Evolutionary conservation across 2,888 invertebrate genomes (phyloP).

Genomic region (Nemapogon koenigi): DNA sequence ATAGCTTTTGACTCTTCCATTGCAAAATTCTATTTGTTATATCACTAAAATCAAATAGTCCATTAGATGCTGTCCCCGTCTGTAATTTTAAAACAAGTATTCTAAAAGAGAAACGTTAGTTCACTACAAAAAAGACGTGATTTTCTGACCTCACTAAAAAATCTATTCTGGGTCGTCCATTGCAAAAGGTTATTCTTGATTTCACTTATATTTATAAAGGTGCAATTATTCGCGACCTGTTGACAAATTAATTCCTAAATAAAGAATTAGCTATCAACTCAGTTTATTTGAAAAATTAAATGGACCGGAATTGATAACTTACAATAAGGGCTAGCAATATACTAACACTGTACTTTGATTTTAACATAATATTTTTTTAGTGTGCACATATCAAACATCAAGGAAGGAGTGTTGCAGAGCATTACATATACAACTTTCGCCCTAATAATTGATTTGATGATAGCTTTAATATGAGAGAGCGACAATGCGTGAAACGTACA

Average conservation of each 20-base stretch:
- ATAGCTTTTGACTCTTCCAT: slow-evolving; percentile 55
- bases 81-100: too few species aligned
- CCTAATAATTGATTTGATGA: slow-evolving; percentile 3
- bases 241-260: slow-evolving; percentile 15
- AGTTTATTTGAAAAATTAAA: too few species aligned
- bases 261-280: not conserved
- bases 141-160: slow-evolving; percentile 47
- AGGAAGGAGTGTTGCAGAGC: slow-evolving; percentile 1
- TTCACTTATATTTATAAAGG: slow-evolving; percentile 44
- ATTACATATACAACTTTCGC: slow-evolving; percentile 3
- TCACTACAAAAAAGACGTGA: not conserved
- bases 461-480: too few species aligned
- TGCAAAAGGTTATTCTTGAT: slow-evolving; percentile 44
- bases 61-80: slow-evolving; percentile 42
- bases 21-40: slow-evolving; percentile 56
- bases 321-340: too few species aligned
- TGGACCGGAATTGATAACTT: too few species aligned
- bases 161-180: slow-evolving; percentile 45
- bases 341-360: too few species aligned
- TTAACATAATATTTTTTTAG: too few species aligned
- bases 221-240: slow-evolving; percentile 42
- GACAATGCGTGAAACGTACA: too few species aligned
- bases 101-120: not conserved
- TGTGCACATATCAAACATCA: too few species aligned
- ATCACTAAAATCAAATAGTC: slow-evolving; percentile 48